These are phyloP conservation scores for Luscinia megarhynchos DNA, from an alignment of 2,797 vertebrate genomes.

Conservation along the genomic window DNA sequence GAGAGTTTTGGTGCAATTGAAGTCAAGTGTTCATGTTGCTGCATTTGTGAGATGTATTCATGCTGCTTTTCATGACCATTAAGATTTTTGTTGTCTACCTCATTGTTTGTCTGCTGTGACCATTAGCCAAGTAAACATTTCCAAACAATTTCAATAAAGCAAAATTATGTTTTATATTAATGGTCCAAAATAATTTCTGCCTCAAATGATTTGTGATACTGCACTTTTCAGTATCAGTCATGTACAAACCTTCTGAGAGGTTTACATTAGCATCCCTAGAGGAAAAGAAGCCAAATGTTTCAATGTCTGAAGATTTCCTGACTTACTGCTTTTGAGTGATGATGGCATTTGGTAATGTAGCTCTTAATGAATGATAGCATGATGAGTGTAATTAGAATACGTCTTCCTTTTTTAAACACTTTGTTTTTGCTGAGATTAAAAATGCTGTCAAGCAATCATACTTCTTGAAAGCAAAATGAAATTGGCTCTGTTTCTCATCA, in stretches of 20 bases:
- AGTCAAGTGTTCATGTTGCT: not conserved
- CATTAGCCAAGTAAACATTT: slow-evolving; percentile 32
- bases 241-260: not conserved
- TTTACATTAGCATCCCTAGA: slow-evolving; percentile 24
- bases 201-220: not conserved
- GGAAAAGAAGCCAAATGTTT: slow-evolving; percentile 25
- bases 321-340: slow-evolving; percentile 38
- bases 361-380: slow-evolving; percentile 38
- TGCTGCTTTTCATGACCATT: not conserved
- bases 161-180: slow-evolving; percentile 12
- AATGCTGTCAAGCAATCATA: not conserved
- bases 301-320: slow-evolving; percentile 46
- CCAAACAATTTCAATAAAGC: not conserved
- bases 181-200: not conserved
- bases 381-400: slow-evolving; percentile 39
- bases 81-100: not conserved
- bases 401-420: slow-evolving; percentile 29
- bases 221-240: slow-evolving; percentile 11
- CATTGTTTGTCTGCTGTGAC: slow-evolving; percentile 13
- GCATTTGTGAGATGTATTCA: not conserved
- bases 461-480: slow-evolving; percentile 20
- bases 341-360: slow-evolving; percentile 41
- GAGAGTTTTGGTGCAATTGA: not conserved
- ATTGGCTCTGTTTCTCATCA: not conserved
- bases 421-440: slow-evolving; percentile 32